phyloP scores from a whole-genome alignment of 2,113 vertebrate species.

The Hippolais icterina region DNA sequence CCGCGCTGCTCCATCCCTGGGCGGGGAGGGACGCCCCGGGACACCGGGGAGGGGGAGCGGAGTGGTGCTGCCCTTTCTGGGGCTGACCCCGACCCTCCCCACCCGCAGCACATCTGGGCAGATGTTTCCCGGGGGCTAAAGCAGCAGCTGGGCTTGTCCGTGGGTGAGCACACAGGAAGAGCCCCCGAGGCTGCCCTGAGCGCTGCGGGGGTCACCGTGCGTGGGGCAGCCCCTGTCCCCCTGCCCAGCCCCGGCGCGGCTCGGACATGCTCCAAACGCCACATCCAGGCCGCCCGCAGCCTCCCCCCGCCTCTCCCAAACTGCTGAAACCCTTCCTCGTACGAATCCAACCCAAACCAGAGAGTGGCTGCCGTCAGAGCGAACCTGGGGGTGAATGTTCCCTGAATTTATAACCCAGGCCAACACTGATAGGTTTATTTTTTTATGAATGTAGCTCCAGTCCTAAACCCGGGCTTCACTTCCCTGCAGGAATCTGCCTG shows the following conservation, averaged over 20 bases:
- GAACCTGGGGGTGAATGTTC: not conserved
- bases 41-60: accelerated
- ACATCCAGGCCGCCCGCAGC: accelerated
- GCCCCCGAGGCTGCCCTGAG: not conserved
- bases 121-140: not conserved
- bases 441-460: not conserved
- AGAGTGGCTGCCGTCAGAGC: not conserved
- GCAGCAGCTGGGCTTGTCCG: accelerated
- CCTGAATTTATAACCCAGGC: not conserved
- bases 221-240: too few relatives aligned
- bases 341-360: not conserved
- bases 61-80: accelerated
- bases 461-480: not conserved
- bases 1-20: not conserved
- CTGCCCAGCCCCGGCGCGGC: accelerated
- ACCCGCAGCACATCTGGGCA: not conserved
- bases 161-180: accelerated
- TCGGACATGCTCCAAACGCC: accelerated
- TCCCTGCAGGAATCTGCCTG: not conserved
- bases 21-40: accelerated
- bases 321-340: accelerated
- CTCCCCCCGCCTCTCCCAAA: not conserved
- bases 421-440: not conserved
- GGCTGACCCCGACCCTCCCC: not conserved
- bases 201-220: accelerated